phyloP scores from a whole-genome alignment of 2,113 vertebrate species.

The Varanus komodoensis region DNA sequence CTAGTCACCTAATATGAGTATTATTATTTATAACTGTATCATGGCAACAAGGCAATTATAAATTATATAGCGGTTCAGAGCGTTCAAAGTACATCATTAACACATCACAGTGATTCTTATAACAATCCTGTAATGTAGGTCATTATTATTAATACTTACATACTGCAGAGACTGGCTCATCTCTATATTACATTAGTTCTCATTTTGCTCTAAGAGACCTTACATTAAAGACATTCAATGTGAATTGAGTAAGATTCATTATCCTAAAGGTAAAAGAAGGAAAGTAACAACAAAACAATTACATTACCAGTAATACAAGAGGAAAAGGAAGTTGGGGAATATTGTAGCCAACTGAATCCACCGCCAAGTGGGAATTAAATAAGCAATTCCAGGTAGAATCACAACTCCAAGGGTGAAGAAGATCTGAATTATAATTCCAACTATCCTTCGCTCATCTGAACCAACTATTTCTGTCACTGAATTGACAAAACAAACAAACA shows the following conservation, averaged over 20 bases:
- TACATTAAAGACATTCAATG: not conserved
- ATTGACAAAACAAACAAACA: conserved; percentile 55
- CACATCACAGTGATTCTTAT: not conserved
- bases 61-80: not conserved
- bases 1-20: no score
- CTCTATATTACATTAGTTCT: not conserved
- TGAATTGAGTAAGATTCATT: not conserved
- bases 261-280: not conserved
- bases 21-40: no score
- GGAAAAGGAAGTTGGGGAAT: conserved; percentile 90
- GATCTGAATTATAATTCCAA: conserved; percentile 92
- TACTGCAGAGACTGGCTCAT: not conserved
- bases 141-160: not conserved
- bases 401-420: conserved; percentile 94
- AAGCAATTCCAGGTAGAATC: conserved; percentile 92
- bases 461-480: conserved; percentile 96
- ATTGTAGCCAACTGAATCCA: conserved; percentile 91
- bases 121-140: not conserved
- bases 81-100: not conserved
- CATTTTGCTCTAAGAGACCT: not conserved
- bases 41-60: no score
- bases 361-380: conserved; percentile 89
- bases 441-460: conserved; percentile 87
- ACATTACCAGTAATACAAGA: conserved; percentile 93
- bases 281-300: conserved; percentile 2